Evolutionary conservation across 2,113 vertebrate species (phyloP).

Genomic region (Lepisosteus osseus): DNA sequence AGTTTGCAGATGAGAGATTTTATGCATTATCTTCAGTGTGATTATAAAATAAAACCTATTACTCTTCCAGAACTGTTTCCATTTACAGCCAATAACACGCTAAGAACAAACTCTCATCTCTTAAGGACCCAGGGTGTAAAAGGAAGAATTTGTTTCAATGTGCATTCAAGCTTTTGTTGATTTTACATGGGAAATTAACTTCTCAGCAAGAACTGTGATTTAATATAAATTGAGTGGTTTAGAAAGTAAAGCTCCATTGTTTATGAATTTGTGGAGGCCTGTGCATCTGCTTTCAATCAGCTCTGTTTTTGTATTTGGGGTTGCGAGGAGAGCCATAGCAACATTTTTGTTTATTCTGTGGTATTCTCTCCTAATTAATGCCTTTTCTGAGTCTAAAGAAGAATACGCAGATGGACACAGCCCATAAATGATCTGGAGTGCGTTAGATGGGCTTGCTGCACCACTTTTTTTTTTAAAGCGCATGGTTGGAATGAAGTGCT

Average conservation of each 20-base stretch:
- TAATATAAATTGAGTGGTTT: constrained; percentile 3
- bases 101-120: no score
- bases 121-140: no score
- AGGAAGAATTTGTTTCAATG: no score
- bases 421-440: background rate
- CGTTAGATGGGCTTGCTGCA: constrained; percentile 7
- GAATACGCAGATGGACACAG: background rate
- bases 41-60: no score
- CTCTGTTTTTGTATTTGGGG: constrained; percentile 21
- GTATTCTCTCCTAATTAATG: background rate
- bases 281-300: constrained; percentile 29
- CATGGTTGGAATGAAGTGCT: constrained; percentile 37
- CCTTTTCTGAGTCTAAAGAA: constrained; percentile 10
- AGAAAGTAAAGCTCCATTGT: constrained; percentile 33
- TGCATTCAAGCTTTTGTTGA: constrained; percentile 1
- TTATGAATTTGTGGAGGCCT: constrained; percentile 13
- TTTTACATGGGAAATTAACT: constrained; percentile 30
- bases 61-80: no score
- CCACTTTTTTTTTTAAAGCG: constrained; percentile 1
- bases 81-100: no score
- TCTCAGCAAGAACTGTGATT: constrained; percentile 17
- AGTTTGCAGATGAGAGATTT: no score
- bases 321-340: constrained; percentile 22
- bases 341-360: constrained; percentile 5
- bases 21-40: no score